Conservation (phyloP, 37 sponge, comb jelly and placozoan species). For the Mnemiopsis leidyi region DNA sequence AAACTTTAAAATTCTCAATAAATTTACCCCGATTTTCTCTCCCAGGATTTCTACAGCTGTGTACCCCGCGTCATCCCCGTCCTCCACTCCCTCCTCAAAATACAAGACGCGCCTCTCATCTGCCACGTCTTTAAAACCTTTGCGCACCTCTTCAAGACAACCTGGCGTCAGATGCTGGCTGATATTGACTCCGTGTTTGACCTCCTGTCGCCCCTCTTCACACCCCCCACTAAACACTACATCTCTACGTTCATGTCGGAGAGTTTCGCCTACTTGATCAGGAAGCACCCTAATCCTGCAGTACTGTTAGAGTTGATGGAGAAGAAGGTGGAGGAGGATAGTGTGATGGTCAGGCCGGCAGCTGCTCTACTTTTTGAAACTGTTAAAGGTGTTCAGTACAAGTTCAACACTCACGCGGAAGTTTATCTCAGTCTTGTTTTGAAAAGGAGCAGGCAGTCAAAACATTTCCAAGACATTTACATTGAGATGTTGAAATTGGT, state of each 20-base stretch:
- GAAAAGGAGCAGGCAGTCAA: background rate
- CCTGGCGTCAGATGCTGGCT: constrained; percentile 47
- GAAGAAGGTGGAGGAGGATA: background rate
- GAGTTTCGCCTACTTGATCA: constrained; percentile 17
- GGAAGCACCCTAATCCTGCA: background rate
- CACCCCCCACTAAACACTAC: background rate
- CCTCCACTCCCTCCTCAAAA: background rate
- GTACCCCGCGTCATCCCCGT: background rate
- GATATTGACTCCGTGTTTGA: background rate
- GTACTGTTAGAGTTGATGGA: background rate
- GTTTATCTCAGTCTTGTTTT: constrained; percentile 15
- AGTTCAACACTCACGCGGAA: constrained; percentile 33
- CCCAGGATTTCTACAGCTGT: constrained; percentile 33
- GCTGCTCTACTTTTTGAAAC: constrained; percentile 38
- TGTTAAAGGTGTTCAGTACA: constrained; percentile 44
- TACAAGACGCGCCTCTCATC: constrained; percentile 48
- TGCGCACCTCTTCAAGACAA: constrained; percentile 54
- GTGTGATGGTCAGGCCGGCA: background rate
- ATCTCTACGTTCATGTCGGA: background rate
- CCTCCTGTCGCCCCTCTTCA: constrained; percentile 6
- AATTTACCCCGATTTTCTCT: background rate
- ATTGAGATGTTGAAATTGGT: background rate
- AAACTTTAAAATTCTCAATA: no score
- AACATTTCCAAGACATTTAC: background rate
- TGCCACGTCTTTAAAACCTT: constrained; percentile 22